A percentile compares a stretch with the other conserved stretches of the same genome.
phyloP scores from a whole-genome alignment of 2,888 invertebrate species.

The Ptilodon capucinus region DNA sequence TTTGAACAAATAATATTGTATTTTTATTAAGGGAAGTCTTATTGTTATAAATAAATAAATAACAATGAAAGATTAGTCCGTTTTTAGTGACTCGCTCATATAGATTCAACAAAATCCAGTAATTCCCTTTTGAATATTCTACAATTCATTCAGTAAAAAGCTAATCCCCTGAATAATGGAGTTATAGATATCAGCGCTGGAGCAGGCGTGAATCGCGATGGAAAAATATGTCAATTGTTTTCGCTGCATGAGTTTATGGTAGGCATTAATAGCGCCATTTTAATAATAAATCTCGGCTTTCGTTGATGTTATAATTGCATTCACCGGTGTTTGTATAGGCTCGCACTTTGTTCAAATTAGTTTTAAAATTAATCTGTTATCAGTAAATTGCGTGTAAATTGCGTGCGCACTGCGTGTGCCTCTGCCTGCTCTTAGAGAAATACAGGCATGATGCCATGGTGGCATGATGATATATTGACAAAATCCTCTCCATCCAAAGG shows the following conservation, averaged over 20 bases:
- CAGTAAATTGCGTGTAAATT: not conserved
- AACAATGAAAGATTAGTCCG: slow-evolving; percentile 27
- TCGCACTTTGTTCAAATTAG: not conserved
- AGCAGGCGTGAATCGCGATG: slow-evolving; percentile 68
- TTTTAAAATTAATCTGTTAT: not conserved
- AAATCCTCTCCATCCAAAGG: too few relatives aligned
- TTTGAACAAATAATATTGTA: not conserved
- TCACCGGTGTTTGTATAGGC: not conserved
- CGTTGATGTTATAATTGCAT: slow-evolving; percentile 52
- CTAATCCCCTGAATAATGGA: slow-evolving; percentile 79
- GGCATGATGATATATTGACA: too few relatives aligned
- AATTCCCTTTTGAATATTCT: slow-evolving; percentile 78
- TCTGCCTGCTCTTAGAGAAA: too few relatives aligned
- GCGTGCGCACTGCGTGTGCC: too few relatives aligned
- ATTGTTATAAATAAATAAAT: slow-evolving; percentile 7
- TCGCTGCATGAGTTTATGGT: slow-evolving; percentile 47
- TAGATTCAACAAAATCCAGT: slow-evolving; percentile 67
- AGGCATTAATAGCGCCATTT: slow-evolving; percentile 55
- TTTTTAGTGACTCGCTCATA: slow-evolving; percentile 49
- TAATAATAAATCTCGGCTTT: slow-evolving; percentile 54
- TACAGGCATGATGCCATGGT: too few relatives aligned
- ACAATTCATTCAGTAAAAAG: slow-evolving; percentile 74
- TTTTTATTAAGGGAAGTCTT: slow-evolving; percentile 4
- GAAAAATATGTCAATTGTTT: slow-evolving; percentile 75
- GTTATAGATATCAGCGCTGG: slow-evolving; percentile 74